Conservation (phyloP, 2,797 vertebrate species). For the Champsocephalus esox region DNA sequence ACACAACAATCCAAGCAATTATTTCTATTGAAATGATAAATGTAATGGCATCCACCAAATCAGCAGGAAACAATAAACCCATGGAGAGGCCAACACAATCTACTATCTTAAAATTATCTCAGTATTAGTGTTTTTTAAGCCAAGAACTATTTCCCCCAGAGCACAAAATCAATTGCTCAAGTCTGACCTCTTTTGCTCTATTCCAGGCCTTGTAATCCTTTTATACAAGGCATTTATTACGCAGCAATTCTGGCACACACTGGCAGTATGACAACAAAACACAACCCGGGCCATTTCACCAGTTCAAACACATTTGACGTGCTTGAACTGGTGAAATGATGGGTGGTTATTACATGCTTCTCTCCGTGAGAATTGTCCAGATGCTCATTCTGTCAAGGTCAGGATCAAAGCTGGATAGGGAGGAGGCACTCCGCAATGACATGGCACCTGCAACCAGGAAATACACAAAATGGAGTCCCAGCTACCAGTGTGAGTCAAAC, state of each 20-base stretch:
- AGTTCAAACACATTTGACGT: conserved; percentile 62
- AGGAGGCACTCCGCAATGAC: conserved; percentile 50
- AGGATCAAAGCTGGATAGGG: conserved; percentile 51
- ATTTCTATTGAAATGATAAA: not conserved
- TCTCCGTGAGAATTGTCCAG: conserved; percentile 63
- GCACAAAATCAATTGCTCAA: conserved; percentile 31
- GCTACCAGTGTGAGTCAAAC: conserved; percentile 66
- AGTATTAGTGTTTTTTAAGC: conserved; percentile 21
- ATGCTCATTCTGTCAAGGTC: conserved; percentile 76
- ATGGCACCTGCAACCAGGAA: conserved; percentile 72
- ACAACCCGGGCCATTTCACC: conserved; percentile 28
- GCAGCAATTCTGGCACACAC: conserved; percentile 36
- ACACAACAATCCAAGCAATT: not conserved
- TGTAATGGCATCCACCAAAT: not conserved
- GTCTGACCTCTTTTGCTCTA: conserved; percentile 29
- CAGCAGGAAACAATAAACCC: conserved; percentile 10
- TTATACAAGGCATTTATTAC: conserved; percentile 37
- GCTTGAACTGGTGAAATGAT: conserved; percentile 63
- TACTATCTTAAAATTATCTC: conserved; percentile 31
- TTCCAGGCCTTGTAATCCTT: conserved; percentile 44
- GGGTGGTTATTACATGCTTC: conserved; percentile 62
- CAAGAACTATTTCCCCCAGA: conserved; percentile 15
- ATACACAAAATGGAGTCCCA: conserved; percentile 79
- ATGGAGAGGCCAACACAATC: conserved; percentile 2
- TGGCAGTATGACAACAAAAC: conserved; percentile 42